Percentiles rank a stretch among this genome's conserved stretches.
These are phyloP conservation scores for Cepphus grylle DNA, from an alignment of 2,113 vertebrate species.

Conservation along the genomic window DNA sequence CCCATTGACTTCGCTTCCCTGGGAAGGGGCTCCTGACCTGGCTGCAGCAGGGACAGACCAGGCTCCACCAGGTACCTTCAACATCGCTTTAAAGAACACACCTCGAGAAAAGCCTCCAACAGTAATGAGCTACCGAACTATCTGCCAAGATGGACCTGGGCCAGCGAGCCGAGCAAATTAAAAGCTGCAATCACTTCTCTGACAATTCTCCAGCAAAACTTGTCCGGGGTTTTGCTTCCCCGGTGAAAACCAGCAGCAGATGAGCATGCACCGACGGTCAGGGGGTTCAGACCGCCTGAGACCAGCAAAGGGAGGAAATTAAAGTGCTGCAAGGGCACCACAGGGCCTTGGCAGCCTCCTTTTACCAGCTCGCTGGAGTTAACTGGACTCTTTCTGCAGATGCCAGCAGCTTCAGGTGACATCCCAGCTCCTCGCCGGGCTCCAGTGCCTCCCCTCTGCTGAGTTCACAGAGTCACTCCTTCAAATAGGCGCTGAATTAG, in stretches of 20 bases:
- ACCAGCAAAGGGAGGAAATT: not conserved
- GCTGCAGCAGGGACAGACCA: not conserved
- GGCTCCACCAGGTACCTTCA: not conserved
- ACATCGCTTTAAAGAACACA: not conserved
- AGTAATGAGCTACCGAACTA: not conserved
- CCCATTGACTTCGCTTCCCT: not conserved
- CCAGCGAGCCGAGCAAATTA: slow-evolving; percentile 29
- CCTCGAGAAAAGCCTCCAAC: not conserved
- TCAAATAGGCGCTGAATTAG: not conserved
- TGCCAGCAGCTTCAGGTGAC: not conserved
- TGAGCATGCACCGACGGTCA: not conserved
- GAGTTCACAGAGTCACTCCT: not conserved
- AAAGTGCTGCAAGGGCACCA: not conserved
- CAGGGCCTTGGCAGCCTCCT: not conserved
- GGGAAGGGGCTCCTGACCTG: not conserved
- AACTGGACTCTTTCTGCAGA: not conserved
- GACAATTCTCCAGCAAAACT: slow-evolving; percentile 18
- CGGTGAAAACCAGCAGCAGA: not conserved
- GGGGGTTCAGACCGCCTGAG: not conserved
- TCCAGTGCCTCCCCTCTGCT: not conserved
- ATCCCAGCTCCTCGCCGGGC: not conserved
- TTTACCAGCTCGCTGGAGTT: not conserved
- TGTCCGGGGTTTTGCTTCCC: not conserved
- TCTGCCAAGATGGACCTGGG: slow-evolving; percentile 15
- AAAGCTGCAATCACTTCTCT: slow-evolving; percentile 13